Conservation (phyloP, 1,140 invertebrate species). For the Chelonus insularis region DNA sequence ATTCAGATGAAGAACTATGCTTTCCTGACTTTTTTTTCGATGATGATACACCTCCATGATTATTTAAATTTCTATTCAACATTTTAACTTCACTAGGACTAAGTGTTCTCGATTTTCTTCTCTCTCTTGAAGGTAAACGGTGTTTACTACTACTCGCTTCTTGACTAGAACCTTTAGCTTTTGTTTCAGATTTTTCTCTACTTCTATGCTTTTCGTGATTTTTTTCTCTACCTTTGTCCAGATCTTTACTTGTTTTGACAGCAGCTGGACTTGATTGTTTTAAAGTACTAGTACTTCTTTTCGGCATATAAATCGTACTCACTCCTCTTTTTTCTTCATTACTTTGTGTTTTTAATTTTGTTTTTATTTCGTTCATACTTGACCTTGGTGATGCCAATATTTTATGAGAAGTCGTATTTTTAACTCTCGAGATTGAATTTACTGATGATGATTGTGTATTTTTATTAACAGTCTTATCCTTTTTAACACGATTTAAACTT, state of each 20-base stretch:
- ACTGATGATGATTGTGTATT: background rate
- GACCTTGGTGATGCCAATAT: background rate
- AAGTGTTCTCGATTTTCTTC: slow-evolving; percentile 43
- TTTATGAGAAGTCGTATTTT: background rate
- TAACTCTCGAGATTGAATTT: background rate
- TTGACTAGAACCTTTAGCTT: no score
- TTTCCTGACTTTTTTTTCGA: background rate
- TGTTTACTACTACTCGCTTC: no score
- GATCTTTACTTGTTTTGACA: slow-evolving; percentile 10
- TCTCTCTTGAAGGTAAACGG: slow-evolving; percentile 35
- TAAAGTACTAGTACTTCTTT: slow-evolving; percentile 26
- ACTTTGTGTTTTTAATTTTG: slow-evolving; percentile 22
- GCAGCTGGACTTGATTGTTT: slow-evolving; percentile 6
- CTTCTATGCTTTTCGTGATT: no score
- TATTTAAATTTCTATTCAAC: slow-evolving; percentile 16
- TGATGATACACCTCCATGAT: no score
- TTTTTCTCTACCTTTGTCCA: background rate
- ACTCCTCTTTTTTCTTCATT: slow-evolving; percentile 40
- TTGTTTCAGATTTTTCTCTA: slow-evolving; percentile 23
- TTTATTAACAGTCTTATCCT: slow-evolving; percentile 10
- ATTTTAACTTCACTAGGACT: slow-evolving; percentile 51
- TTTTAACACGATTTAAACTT: slow-evolving; percentile 20
- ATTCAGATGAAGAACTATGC: slow-evolving; percentile 8
- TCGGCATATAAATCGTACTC: slow-evolving; percentile 43
- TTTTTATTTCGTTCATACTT: background rate